Base-by-base conservation (phyloP, 2,113 vertebrate genomes). In the Delphinapterus leucas region DNA sequence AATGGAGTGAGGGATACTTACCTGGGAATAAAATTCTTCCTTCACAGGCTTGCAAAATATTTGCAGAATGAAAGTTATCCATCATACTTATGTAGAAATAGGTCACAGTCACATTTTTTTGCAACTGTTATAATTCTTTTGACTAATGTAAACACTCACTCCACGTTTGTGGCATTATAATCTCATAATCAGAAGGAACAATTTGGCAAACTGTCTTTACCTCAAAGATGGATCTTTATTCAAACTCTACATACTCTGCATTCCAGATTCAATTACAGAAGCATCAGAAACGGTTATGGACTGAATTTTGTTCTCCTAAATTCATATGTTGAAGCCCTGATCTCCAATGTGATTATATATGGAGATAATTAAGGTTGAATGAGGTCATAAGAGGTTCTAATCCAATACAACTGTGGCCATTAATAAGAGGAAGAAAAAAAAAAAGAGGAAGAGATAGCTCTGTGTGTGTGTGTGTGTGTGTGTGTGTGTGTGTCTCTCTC, bases 61-160 rank as follows among this genome's bases (percentile, higher is more conserved):
- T 92, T 96, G 67, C 63, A 84, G 96, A 96, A 93, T 83, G 70
- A 94, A 87, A 95, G 55, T 18, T 89, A 94, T 90, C 90, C 88
- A 71, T 95, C 81, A 94, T 82, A 23, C 58, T 67, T 88, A 60
- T 70, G 58, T 53, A 95, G 65, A 97, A 95, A 84, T 95, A 92
- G 58, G 76, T 90, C 84, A 88, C 36, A 87, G 88, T 79, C 74
- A 63, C 49, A 95, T 83, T 90, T 95, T 79, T 95, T 84, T 96
- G 31, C 13, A 31, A 67, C 53, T 95, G n/a, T 86, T 83, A 63
- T 73, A 63, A 85, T 84, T 26, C 73, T 85, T 91, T 92, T 47
- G 36, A 55, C 81, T 81, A 90, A 61, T 65, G 15, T 60, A 44
- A 96, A 90, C 26, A 92, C 41, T 20, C 47, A 70, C 13, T 79